phyloP scores from a whole-genome alignment of 2,888 invertebrate species.

The Phengaris alcon region DNA sequence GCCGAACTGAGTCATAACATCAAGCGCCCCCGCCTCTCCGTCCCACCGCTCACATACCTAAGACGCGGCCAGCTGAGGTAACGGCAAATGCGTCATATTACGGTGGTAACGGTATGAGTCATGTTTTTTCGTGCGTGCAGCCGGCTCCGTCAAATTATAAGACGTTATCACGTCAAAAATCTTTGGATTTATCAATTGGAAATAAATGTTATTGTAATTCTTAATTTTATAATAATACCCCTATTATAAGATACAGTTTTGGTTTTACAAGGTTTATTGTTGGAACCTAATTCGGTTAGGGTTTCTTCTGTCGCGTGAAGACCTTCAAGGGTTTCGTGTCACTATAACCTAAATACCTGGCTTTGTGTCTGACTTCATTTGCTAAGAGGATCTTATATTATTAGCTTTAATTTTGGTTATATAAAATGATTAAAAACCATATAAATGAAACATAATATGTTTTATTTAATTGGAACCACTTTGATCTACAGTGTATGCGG shows the following conservation, averaged over 20 bases:
- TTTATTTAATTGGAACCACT: background rate
- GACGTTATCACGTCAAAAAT: too few relatives aligned
- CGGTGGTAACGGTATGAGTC: too few relatives aligned
- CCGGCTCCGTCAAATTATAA: too few relatives aligned
- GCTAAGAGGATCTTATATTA: conserved; percentile 6
- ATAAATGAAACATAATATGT: background rate
- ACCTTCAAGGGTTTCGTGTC: conserved; percentile 12
- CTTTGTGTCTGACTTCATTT: conserved; percentile 8
- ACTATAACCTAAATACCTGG: conserved; percentile 20
- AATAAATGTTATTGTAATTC: too few relatives aligned
- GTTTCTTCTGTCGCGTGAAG: conserved; percentile 20
- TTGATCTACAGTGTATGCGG: background rate
- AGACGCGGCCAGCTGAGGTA: too few relatives aligned
- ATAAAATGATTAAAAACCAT: background rate
- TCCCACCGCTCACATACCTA: too few relatives aligned
- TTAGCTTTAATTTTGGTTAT: background rate
- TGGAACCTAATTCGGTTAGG: background rate
- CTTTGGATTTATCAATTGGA: too few relatives aligned
- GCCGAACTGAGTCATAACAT: too few relatives aligned
- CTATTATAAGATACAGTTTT: background rate
- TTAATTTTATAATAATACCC: too few relatives aligned
- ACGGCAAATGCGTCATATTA: too few relatives aligned
- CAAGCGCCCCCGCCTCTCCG: too few relatives aligned
- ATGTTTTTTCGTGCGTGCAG: too few relatives aligned
- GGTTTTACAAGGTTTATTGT: background rate